phyloP scores from a whole-genome alignment of 2,888 invertebrate species.

The Liopterus haemorrhoidalis region DNA sequence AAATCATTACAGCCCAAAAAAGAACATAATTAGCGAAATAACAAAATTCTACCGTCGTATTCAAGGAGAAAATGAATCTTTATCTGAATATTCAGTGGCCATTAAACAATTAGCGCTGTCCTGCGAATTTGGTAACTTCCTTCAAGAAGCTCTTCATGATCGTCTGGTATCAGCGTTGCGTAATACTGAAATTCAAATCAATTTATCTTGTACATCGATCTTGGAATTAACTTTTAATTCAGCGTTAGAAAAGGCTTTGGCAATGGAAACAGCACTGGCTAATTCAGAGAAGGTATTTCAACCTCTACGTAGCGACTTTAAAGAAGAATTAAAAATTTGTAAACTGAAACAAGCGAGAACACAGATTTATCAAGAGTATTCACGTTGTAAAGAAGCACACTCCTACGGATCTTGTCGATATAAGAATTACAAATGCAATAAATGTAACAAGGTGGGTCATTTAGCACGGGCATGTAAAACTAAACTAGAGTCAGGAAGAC shows the following conservation, averaged over 20 bases:
- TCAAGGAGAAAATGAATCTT: conserved; percentile 18
- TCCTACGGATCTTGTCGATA: no score
- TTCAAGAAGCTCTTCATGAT: conserved; percentile 28
- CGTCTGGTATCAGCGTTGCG: conserved; percentile 29
- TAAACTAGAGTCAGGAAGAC: no score
- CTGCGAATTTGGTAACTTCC: conserved; percentile 34
- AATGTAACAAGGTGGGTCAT: no score
- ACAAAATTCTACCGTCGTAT: no score
- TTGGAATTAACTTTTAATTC: conserved; percentile 36
- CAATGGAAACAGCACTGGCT: conserved; percentile 35
- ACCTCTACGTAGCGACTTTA: conserved; percentile 28
- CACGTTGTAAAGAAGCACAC: no score
- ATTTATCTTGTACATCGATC: conserved; percentile 32
- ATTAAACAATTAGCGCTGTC: conserved; percentile 33
- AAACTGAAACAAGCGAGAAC: no score
- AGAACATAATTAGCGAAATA: no score
- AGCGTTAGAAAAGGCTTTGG: conserved; percentile 35
- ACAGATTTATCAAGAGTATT: no score
- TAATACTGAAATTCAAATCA: conserved; percentile 34
- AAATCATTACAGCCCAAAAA: no score
- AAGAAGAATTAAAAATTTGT: no score
- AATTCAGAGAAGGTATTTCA: conserved; percentile 28
- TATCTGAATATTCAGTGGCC: conserved; percentile 22
- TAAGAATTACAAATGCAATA: no score
- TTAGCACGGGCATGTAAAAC: no score